Base-by-base conservation (phyloP, 35 echinoderm and acorn worm species). In the Ophioderma brevispina region DNA sequence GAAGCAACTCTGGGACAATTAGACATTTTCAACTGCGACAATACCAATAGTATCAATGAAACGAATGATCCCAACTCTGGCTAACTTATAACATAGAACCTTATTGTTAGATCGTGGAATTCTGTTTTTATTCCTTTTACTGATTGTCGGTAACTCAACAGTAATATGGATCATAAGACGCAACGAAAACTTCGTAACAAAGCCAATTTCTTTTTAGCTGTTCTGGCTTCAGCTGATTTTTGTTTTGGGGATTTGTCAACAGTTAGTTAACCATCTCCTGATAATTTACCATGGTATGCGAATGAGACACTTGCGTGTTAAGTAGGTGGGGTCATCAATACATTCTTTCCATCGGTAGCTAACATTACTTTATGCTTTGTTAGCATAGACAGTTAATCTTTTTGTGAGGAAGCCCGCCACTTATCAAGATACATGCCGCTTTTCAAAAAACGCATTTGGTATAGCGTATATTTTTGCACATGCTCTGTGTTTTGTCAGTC, bases 331-430 rank as follows among this genome's bases (percentile, higher is more conserved):
- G 39, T 63, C n/a, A 81, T 81, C 23, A 89, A 43, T 50, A 89
- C 87, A 0, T 35, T 89, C 0, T 89, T 89, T 49, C 77, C 87
- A 56, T 36, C 78, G 35, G 40, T 55, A 4, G 76, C 77, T 39
- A 89, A 89, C 49, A 23, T 89, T 59, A 89, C 87, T 35, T 78
- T 89, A 8, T 89, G 87, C 32, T 89, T 81, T 25, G 78, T 89
- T 39, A 81, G 87, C 77, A 81, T 89, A 13, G 87, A 89, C 31
- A 18, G 87, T 13, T n/a, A 37, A 81, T 14, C 14, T 89, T 11
- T 89, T 89, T 35, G 77, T 89, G 21, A 78, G 36, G 0, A 46
- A 64, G 36, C 87, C 87, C 11, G 23, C 31, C 10, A 35, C 38
- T 0, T 89, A 89, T 76, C 77, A 35, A 19, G 43, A 59, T 19